These are phyloP conservation scores for Silurus asotus DNA, from an alignment of 2,113 vertebrate genomes.

Conservation along the genomic window DNA sequence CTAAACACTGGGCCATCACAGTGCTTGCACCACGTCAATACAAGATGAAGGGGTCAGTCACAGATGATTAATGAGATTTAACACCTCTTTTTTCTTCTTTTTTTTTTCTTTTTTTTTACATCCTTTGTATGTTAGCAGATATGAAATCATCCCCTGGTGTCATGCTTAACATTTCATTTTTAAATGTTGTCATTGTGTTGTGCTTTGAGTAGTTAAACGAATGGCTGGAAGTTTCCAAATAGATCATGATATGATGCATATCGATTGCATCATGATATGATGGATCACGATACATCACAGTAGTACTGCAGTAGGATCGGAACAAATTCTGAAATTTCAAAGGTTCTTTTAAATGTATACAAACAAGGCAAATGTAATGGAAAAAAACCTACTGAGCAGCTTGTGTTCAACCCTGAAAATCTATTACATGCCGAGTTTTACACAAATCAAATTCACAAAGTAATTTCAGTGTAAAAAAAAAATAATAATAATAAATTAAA, in stretches of 20 bases:
- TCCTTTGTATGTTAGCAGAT: not conserved
- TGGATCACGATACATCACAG: not conserved
- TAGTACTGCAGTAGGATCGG: not conserved
- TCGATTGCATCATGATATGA: not conserved
- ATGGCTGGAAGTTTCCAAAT: not conserved
- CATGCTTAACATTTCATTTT: not conserved
- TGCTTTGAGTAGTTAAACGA: not conserved
- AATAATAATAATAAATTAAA: no score
- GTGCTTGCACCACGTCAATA: not conserved
- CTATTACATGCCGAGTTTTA: not conserved
- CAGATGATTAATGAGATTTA: not conserved
- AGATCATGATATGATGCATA: not conserved
- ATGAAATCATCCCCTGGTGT: not conserved
- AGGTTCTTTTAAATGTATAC: not conserved
- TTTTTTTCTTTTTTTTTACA: no score
- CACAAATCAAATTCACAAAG: not conserved
- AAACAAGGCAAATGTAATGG: not conserved
- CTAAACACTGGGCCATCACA: not conserved
- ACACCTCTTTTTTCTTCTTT: not conserved
- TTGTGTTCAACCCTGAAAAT: not conserved
- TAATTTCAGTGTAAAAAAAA: not conserved
- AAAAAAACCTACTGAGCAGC: not conserved
- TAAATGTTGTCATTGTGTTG: not conserved
- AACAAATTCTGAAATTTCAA: not conserved
- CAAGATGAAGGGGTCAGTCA: constrained; percentile 1